Evolutionary conservation across 2,888 invertebrate genomes (phyloP), one percentile per base, ranked within the genome.

Genomic region (Linnaemya tessellans): DNA sequence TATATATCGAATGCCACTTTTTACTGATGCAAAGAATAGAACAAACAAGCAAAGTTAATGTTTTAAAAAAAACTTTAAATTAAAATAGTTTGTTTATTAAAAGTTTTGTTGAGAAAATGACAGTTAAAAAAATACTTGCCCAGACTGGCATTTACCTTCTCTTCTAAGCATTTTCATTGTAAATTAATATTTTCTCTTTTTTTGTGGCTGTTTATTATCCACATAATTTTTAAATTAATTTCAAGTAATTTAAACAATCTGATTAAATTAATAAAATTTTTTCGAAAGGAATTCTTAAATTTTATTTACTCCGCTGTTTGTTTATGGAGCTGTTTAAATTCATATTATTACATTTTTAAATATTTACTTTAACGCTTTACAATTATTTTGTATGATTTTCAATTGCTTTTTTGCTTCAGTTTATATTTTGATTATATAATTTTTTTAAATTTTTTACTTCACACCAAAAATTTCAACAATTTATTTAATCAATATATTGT

Each of bases 301-400:
- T 51, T 51, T 20, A 15, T 68, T 51, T 13, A 51, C 25, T 70
- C n/a, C n/a, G 13, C 15, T 71, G n/a, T 64, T 49, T 64, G 11
- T 49, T 62, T 60, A 41, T 62, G 51, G 41, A 41, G 60, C 18
- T 1, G 13, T 60, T 68, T 25, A 60, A 51, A 43, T 22, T 30
- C n/a, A 20, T 60, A 51, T 75, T 49, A 74, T 56, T 68, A 60
- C 58, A 58, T 58, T 64, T 67, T 58, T 68, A 75, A 80, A 84
- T 77, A 80, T 80, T 84, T 80, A 46, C 60, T 80, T 41, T 79
- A 65, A 70, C 43, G 65, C 54, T 75, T 71, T 60, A 71, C 75
- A 71, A 54, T 70, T 65, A 77, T 77, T 84, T 84, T 38, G 71
- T 65, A 65, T 60, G 46, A 20, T 80, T 84, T 75, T 41, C 70